Evolutionary conservation across 1,140 invertebrate species (phyloP).

Genomic region (Oryzaephilus surinamensis): DNA sequence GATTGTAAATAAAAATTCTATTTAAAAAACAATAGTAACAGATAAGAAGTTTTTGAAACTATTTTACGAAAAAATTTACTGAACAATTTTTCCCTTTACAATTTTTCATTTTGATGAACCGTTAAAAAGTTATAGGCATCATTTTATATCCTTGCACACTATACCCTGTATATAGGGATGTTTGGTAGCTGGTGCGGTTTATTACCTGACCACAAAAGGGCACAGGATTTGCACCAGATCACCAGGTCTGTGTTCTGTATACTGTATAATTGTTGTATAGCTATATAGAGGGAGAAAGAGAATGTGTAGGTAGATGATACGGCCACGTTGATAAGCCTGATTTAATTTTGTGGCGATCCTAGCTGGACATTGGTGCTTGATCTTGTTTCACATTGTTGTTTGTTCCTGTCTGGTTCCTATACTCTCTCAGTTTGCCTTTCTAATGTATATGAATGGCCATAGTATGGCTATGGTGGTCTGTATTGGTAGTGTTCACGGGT

Average conservation of each 20-base stretch:
- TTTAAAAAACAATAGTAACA: too few relatives aligned
- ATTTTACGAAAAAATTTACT: too few relatives aligned
- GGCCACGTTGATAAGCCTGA: slow-evolving; percentile 24
- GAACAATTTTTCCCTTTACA: slow-evolving; percentile 11
- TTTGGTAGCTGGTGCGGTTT: slow-evolving; percentile 12
- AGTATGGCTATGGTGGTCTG: not conserved
- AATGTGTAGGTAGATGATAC: slow-evolving; percentile 16
- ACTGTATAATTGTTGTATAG: too few relatives aligned
- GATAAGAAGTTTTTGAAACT: too few relatives aligned
- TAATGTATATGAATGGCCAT: slow-evolving; percentile 16
- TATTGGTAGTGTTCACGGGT: not conserved
- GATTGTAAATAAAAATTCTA: too few relatives aligned
- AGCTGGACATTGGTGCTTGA: slow-evolving; percentile 22
- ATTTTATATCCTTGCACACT: too few relatives aligned
- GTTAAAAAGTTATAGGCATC: too few relatives aligned
- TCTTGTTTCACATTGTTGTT: slow-evolving; percentile 25
- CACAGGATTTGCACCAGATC: slow-evolving; percentile 15
- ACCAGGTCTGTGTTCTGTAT: too few relatives aligned
- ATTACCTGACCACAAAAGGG: slow-evolving; percentile 21
- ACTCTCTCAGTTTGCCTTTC: slow-evolving; percentile 3
- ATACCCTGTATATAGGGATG: too few relatives aligned
- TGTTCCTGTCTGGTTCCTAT: slow-evolving; percentile 8
- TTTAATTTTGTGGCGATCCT: slow-evolving; percentile 27
- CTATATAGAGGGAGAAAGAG: too few relatives aligned
- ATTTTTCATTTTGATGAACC: not conserved